Evolutionary conservation across 2,797 vertebrate species (phyloP).

Genomic region (Arctocebus calabarensis): DNA sequence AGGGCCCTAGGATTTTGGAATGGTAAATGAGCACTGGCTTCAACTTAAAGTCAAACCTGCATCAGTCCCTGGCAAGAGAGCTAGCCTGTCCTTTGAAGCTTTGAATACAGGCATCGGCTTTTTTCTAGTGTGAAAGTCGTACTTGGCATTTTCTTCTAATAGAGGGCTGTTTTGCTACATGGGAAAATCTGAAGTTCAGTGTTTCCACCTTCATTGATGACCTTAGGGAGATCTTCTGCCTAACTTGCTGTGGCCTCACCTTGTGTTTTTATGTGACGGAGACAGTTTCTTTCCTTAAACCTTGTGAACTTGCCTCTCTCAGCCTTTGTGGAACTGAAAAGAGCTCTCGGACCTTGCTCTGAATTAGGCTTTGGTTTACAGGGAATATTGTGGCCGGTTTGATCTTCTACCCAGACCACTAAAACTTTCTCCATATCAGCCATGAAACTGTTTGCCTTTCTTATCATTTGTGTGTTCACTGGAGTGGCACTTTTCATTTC

Average conservation of each 20-base stretch:
- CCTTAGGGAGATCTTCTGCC: background rate
- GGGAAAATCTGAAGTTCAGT: background rate
- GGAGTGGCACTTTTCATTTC: background rate
- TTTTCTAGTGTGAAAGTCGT: background rate
- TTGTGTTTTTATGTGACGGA: background rate
- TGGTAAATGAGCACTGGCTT: background rate
- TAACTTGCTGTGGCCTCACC: background rate
- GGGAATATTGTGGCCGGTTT: background rate
- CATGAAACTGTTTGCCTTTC: background rate
- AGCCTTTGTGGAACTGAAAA: background rate
- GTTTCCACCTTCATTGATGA: background rate
- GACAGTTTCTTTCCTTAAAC: background rate
- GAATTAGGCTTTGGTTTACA: background rate
- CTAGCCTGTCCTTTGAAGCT: background rate
- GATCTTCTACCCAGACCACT: background rate
- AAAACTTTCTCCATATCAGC: background rate
- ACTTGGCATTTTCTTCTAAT: background rate
- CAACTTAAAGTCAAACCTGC: background rate
- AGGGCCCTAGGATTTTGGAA: background rate
- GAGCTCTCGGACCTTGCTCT: background rate
- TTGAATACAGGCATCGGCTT: background rate
- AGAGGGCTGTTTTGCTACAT: background rate
- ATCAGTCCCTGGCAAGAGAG: background rate
- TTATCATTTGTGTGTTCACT: background rate
- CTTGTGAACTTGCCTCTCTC: background rate